phyloP scores from a whole-genome alignment of 2,888 invertebrate species.

The Mylabris sibirica region DNA sequence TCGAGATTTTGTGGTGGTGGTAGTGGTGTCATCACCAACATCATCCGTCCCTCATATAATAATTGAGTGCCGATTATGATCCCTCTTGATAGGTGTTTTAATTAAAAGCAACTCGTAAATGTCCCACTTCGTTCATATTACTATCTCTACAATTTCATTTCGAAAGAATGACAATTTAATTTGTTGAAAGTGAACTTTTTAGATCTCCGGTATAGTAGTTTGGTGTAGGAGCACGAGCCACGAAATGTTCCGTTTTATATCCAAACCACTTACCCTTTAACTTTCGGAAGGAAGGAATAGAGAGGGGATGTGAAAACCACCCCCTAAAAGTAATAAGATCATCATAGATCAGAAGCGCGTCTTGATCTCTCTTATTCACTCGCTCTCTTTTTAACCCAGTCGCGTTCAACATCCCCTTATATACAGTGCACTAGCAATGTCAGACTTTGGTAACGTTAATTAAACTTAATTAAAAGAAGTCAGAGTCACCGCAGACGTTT shows the following conservation, averaged over 20 bases:
- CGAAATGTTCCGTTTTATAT: conserved; percentile 53
- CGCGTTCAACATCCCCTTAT: conserved; percentile 36
- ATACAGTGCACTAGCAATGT: conserved; percentile 54
- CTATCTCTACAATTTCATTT: conserved; percentile 33
- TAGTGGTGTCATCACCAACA: background rate
- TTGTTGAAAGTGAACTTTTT: conserved; percentile 52
- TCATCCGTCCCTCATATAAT: conserved; percentile 4
- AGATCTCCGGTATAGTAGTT: conserved; percentile 52
- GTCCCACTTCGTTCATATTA: conserved; percentile 19
- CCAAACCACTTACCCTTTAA: conserved; percentile 49
- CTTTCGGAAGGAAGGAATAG: conserved; percentile 5
- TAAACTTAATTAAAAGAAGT: conserved; percentile 65
- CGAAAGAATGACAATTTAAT: conserved; percentile 56
- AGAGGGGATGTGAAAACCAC: conserved; percentile 22
- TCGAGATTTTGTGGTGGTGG: conserved; percentile 19
- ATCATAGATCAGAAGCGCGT: conserved; percentile 53
- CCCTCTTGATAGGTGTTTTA: conserved; percentile 47
- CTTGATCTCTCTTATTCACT: conserved; percentile 25
- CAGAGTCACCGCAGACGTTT: conserved; percentile 44
- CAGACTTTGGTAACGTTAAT: conserved; percentile 64
- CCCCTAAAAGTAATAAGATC: conserved; percentile 51
- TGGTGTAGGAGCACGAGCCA: conserved; percentile 36
- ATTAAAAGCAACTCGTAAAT: conserved; percentile 47
- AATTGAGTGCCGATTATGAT: conserved; percentile 33
- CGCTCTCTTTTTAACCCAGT: conserved; percentile 35